Evolutionary conservation across 2,113 vertebrate species (phyloP), one percentile per base, ranked within the genome.

Genomic region (Scatophagus argus): DNA sequence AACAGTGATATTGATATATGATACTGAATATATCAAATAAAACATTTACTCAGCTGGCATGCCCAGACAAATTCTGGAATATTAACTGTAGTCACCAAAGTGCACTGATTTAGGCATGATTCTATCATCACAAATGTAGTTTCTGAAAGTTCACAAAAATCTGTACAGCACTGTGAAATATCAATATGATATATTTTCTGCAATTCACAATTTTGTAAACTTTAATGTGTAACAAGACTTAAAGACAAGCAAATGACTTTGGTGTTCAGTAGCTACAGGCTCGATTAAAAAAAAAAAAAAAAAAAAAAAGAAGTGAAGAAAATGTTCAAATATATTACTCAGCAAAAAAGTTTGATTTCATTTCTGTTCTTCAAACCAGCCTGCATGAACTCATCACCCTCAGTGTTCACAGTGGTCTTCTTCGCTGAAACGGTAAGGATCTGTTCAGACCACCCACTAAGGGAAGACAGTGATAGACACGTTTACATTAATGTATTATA

Each of bases 181-280:
- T 95, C 95, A 95, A 95, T 95, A 94, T 95, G 95, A 95, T 95
- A 95, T 95, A 94, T 92, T 88, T 88, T 84, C 77, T 83, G 81
- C 87, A 71, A 89, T 85, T 93, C 88, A 94, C 92, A 92, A 89
- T 77, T 90, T 65, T 91, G 89, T 92, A 92, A 94, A 94, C 84
- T 44, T 92, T 39, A 75, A 84, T 86, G 85, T 63, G 52, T 81
- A 90, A 90, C 80, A 88, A 81, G 70, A 94, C 84, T 71, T 89
- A 86, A 87, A 89, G 74, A 93, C 87, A 89, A 93, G 88, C 86
- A 88, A 92, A 91, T 93, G 58, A 93, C 93, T 94, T 95, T 95
- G 94, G 93, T 92, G 91, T 92, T 90, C 64, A 80, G 84, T 73
- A 79, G 91, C 86, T 89, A 92, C 86, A 78, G 46, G 79, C 77